Evolutionary conservation across 2,113 vertebrate genomes (phyloP), one percentile per base, ranked within the genome.

Genomic region (Zapornia atra): DNA sequence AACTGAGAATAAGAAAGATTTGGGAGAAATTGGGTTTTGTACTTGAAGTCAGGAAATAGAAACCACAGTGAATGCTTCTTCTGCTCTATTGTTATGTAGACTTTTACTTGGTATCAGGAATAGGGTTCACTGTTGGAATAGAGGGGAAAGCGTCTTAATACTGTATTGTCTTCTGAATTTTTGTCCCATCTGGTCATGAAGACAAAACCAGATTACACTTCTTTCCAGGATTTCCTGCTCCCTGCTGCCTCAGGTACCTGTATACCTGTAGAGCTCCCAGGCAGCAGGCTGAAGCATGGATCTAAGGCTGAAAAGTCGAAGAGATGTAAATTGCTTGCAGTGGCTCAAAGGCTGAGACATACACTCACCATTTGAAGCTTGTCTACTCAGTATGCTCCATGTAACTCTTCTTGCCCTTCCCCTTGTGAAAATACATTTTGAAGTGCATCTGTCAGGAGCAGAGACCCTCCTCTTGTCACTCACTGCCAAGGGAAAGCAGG

Each of bases 1-100:
- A 94, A 94, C 26, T 48, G 31, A 92, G 40, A 85, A 80, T 36
- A 72, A 82, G 88, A 73, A 64, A 70, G 17, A 53, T 59, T 48
- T 66, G 26, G 36, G 33, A 65, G 18, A 69, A 82, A 44, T 13
- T 3, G 0, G 25, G 60, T 80, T 85, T 92, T 53, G 24, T 78
- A 13, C 24, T 21, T 71, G 13, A 92, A 81, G 10, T 76, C 36
- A 87, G 20, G 53, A 56, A 93, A 31, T 51, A 69, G 72, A 36
- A 92, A 68, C 4, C 3, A 12, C 12, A 61, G 51, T 34, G 31
- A 26, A 28, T 77, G 14, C 53, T 88, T 76, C 34, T 86, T 82
- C 34, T 86, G 29, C 64, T 60, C 4, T 34, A 1, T 38, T 38
- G 56, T 46, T 81, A 57, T 26, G 4, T 24, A 72, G 48, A 28